These are phyloP conservation scores for Pheosia tremula DNA, from an alignment of 2,888 invertebrate species.

Conservation along the genomic window DNA sequence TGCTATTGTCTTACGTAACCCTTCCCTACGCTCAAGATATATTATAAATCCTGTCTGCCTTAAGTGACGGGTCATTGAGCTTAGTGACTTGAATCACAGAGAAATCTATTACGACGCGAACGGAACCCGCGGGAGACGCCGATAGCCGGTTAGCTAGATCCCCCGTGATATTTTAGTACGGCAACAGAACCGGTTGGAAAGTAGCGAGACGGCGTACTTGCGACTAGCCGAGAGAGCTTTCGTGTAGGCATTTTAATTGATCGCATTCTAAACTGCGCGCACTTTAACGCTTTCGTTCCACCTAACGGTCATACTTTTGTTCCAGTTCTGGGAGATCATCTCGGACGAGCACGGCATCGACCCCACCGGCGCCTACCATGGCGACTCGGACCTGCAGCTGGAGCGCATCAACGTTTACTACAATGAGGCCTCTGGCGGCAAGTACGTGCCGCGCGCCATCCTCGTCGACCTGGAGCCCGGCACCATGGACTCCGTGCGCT, in stretches of 20 bases:
- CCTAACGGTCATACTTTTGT: conserved; percentile 89
- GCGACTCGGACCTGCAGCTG: conserved; percentile 95
- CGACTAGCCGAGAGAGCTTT: conserved; percentile 58
- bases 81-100: conserved; percentile 48
- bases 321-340: conserved; percentile 95
- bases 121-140: conserved; percentile 34
- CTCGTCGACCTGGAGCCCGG: conserved; percentile 76
- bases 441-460: conserved; percentile 76
- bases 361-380: conserved; percentile 94
- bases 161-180: conserved; percentile 47
- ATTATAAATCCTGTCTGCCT: conserved; percentile 72
- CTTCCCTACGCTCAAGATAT: conserved; percentile 58
- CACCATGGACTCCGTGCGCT: conserved; percentile 88
- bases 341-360: conserved; percentile 98
- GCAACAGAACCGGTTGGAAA: conserved; percentile 70
- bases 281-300: conserved; percentile 53
- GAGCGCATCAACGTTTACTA: conserved; percentile 98
- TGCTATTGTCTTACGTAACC: conserved; percentile 73
- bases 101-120: conserved; percentile 39
- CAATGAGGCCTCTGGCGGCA: conserved; percentile 92
- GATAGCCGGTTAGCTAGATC: conserved; percentile 20
- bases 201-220: conserved; percentile 55
- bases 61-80: conserved; percentile 70
- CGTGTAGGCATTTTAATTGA: conserved; percentile 69
- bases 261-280: conserved; percentile 46